Conservation (phyloP, 2,888 invertebrate species). For the Callinectes sapidus region DNA sequence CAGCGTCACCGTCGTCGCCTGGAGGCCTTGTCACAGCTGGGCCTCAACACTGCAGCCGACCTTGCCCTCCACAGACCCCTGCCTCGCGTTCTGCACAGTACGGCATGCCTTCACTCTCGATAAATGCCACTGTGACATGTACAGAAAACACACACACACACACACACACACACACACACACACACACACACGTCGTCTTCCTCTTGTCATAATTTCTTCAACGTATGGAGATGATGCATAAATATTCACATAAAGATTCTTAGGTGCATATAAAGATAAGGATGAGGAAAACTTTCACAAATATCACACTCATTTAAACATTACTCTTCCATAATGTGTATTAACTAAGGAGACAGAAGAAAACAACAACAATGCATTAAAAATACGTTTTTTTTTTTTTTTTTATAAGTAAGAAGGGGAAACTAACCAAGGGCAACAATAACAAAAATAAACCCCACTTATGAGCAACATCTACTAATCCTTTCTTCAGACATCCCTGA, state of each 20-base stretch:
- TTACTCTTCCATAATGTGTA: too few relatives aligned
- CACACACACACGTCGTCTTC: neutral
- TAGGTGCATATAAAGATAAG: too few relatives aligned
- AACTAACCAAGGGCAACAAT: too few relatives aligned
- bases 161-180: too few relatives aligned
- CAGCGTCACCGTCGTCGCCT: constrained; percentile 58
- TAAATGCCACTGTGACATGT: neutral
- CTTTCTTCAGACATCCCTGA: constrained; percentile 33
- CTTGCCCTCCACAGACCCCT: constrained; percentile 50
- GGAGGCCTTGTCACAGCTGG: constrained; percentile 55
- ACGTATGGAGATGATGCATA: neutral
- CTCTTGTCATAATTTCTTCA: neutral
- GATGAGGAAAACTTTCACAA: too few relatives aligned
- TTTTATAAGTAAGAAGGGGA: too few relatives aligned
- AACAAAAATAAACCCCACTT: neutral
- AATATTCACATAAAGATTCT: neutral
- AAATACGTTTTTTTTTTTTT: too few relatives aligned
- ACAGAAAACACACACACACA: neutral
- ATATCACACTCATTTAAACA: too few relatives aligned
- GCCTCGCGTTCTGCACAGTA: constrained; percentile 42
- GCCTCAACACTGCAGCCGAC: constrained; percentile 58
- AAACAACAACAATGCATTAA: too few relatives aligned
- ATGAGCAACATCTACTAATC: neutral
- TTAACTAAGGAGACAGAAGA: too few relatives aligned
- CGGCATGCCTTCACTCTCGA: neutral